phyloP scores from a whole-genome alignment of 2,888 invertebrate species.

The Lasioglossum oenotherae region DNA sequence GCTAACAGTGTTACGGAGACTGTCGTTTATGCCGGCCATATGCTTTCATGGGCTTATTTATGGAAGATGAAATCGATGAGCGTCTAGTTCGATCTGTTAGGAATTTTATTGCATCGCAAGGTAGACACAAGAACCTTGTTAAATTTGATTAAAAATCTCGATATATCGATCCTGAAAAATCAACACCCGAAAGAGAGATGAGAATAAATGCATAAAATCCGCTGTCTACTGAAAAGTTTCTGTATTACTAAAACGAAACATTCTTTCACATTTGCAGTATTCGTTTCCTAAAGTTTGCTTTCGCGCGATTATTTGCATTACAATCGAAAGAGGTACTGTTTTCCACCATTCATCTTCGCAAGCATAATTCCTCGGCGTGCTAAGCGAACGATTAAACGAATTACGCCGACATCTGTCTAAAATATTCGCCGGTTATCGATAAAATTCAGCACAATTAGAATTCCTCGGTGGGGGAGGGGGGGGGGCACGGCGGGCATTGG shows the following conservation, averaged over 20 bases:
- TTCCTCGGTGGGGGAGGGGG: background rate
- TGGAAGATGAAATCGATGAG: background rate
- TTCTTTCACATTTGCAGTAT: background rate
- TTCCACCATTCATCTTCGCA: background rate
- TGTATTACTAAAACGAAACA: background rate
- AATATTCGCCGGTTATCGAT: background rate
- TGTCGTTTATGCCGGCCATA: background rate
- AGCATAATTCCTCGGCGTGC: background rate
- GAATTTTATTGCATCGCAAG: background rate
- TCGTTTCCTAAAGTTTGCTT: background rate
- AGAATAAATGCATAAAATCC: background rate
- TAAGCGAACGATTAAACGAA: background rate
- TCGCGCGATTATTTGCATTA: background rate
- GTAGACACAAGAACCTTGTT: background rate
- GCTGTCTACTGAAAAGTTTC: background rate
- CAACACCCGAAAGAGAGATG: background rate
- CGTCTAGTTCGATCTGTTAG: background rate
- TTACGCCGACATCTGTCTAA: background rate
- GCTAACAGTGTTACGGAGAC: background rate
- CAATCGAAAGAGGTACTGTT: background rate
- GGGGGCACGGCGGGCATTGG: background rate
- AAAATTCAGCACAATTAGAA: slow-evolving; percentile 32
- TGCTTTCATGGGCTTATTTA: background rate
- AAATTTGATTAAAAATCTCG: background rate
- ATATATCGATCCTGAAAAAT: background rate